Base-by-base conservation (phyloP, 92 coral and sea anemone genomes). In the Galaxea fascicularis region DNA sequence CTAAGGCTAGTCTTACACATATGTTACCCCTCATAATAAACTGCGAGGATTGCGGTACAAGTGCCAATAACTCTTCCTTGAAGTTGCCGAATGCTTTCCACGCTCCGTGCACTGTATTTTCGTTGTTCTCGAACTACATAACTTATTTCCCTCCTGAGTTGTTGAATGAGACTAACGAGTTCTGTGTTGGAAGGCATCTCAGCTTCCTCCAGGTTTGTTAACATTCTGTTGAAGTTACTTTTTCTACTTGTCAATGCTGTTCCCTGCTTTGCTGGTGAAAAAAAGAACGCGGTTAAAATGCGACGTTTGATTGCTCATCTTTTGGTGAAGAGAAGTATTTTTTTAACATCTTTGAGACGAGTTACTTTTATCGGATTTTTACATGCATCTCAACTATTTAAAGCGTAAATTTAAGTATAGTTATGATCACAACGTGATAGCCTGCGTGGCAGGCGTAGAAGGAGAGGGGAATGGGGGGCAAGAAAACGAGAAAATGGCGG, bases 31-130 rank as follows among this genome's bases (percentile, higher is more conserved):
- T 90, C 94, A 25, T 92, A 96, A 53, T 83, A 92, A 26, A 93
- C 93, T 35, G 92, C 92, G 39, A 76, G 74, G 22, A 96, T 82
- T 0, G 98, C 98, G 8, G 82, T 83, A 47, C 96, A 94, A 21
- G 92, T 92, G 59, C 98, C 98, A 18, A 92, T 89, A 10, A 96
- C 49, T 58, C 85, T 86, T 15, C 98, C 98, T 44, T 88, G 93
- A 31, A 91, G 64, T 52, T 92, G 90, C 41, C 98, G 89, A 54
- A 96, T 58, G 49, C 91, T 88, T 63, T 96, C 98, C 52, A 96
- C 90, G 26, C 89, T 89, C 76, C 87, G 90, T 14, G 93, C 93
- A 82, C 98, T 93, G 85, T 93, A 96, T 77, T 89, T 95, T 72
- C 92, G 66, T 39, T 95, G 90, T 66, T 96, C 98, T 75, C 86